A percentile compares a stretch with the other conserved stretches of the same genome.
Conservation (phyloP, 2,888 invertebrate species). For the Latrodectus elegans region DNA sequence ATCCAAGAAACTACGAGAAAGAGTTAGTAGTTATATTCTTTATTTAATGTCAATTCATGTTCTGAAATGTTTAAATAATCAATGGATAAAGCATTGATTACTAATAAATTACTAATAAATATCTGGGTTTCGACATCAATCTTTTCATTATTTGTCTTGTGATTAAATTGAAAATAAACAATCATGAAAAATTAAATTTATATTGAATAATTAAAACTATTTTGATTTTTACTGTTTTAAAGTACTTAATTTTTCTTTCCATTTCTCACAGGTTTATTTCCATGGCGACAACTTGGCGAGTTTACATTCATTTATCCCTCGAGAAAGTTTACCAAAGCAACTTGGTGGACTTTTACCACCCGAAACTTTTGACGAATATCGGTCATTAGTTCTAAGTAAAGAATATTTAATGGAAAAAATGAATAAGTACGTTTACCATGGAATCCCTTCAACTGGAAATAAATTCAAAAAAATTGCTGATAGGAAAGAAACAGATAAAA, state of each 20-base stretch:
- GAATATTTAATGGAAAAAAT: slow-evolving; percentile 9
- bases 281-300: slow-evolving; percentile 18
- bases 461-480: too few relatives aligned
- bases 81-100: background rate
- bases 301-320: slow-evolving; percentile 14
- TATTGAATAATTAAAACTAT: background rate
- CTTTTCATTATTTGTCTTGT: background rate
- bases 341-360: slow-evolving; percentile 11
- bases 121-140: background rate
- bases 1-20: slow-evolving; percentile 16
- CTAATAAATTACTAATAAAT: background rate
- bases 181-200: background rate
- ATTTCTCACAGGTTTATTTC: slow-evolving; percentile 15
- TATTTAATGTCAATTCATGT: too few relatives aligned
- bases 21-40: slow-evolving; percentile 2
- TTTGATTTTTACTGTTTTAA: background rate
- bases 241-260: background rate
- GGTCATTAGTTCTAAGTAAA: slow-evolving; percentile 1
- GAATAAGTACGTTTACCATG: slow-evolving; percentile 26
- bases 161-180: background rate
- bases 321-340: slow-evolving; percentile 11
- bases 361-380: slow-evolving; percentile 6
- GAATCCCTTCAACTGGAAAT: background rate
- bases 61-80: background rate
- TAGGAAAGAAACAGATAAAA: too few relatives aligned